A percentile compares a stretch with the other conserved stretches of the same genome.
Conservation (phyloP, 2,888 invertebrate genomes). For the Dasypogon diadema region DNA sequence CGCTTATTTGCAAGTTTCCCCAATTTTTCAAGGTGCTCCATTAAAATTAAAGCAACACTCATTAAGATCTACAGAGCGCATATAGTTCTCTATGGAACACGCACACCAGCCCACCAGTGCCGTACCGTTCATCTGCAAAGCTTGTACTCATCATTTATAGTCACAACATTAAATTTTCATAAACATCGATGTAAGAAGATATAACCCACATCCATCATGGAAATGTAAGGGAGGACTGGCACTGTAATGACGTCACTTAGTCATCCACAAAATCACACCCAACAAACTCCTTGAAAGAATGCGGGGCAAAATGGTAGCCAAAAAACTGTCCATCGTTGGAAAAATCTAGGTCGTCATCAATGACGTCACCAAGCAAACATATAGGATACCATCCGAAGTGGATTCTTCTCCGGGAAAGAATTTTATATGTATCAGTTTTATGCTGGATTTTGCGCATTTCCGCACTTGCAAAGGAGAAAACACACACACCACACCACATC, state of each 20-base stretch:
- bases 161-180: conserved; percentile 26
- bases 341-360: conserved; percentile 39
- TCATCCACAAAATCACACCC: conserved; percentile 14
- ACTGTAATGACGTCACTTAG: conserved; percentile 5
- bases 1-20: background rate
- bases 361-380: conserved; percentile 18
- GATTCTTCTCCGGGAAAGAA: background rate
- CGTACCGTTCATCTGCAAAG: conserved; percentile 16
- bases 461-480: background rate
- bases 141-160: conserved; percentile 18
- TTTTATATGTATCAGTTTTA: conserved; percentile 9
- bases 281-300: conserved; percentile 1
- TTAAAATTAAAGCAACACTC: background rate
- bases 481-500: background rate
- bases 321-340: background rate
- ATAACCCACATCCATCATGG: background rate
- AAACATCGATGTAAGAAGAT: background rate
- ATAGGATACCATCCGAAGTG: background rate
- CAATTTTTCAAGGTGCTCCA: background rate
- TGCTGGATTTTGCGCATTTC: conserved; percentile 41
- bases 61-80: background rate
- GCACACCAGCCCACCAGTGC: background rate
- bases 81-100: background rate
- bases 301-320: background rate
- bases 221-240: background rate